Base-by-base conservation (phyloP, 2,797 vertebrate genomes). In the Florisuga fusca region DNA sequence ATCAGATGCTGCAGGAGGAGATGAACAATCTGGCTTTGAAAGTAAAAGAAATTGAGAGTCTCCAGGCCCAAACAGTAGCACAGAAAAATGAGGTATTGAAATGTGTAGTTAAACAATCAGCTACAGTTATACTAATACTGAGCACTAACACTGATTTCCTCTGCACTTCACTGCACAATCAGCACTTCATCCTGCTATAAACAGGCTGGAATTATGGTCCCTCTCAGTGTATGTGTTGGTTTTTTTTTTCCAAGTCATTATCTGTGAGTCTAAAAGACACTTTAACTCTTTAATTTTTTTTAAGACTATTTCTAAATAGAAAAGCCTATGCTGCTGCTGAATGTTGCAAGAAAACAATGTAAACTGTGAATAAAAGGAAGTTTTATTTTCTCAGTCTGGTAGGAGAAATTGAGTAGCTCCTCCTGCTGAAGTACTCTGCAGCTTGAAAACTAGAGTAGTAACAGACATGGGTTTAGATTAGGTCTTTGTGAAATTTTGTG, bases 41-140 rank as follows among this genome's bases (percentile, higher is more conserved):
- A 97, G 94, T 99, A 97, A 98, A 96, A 91, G 98, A 98, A 97
- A 98, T 98, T 89, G 97, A 99, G 97, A 97, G 95, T 90, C 98
- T 99, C 93, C 99, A 98, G 93, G 98, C 98, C 94, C 97, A 98
- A 96, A 98, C 98, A 88, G 97, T 99, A 98, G 98, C 98, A 92
- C 98, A 99, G 96, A 98, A 98, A 97, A 97, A 96, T 89, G 98
- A 98, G 98, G 98, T 99, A 98, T 97, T 89, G 83, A 88, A 97
- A 79, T 83, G 54, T 12, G 2, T 33, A 81, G 84, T 62, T 97
- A 90, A 96, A 84, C 62, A 75, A 76, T 78, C 77, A 16, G 87
- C 48, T 95, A 97, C 16, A 51, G 78, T 94, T 95, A 1, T 76
- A 96, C 98, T 98, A 98, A 98, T 96, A 68, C 94, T 87, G 94